Conservation (phyloP, 2,113 vertebrate species). For the Colius striatus region DNA sequence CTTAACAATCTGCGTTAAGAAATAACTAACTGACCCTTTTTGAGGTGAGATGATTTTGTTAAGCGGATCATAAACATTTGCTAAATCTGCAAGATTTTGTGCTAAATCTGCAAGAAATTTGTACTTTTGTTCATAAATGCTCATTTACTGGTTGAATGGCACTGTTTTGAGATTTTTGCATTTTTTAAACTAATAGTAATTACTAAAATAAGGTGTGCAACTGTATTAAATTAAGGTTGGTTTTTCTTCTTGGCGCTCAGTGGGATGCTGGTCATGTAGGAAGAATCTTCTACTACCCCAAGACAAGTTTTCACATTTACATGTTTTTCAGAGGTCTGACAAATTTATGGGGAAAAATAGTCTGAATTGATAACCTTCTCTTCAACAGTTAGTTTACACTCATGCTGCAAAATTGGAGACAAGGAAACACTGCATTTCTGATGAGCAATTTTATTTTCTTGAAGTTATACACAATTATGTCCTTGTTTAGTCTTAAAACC, state of each 20-base stretch:
- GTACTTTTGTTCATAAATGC: neutral
- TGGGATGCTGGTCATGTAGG: neutral
- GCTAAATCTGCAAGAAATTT: neutral
- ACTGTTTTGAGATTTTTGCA: neutral
- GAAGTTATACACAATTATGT: neutral
- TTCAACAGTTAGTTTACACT: neutral
- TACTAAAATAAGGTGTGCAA: constrained; percentile 1
- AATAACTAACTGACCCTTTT: neutral
- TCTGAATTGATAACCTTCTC: neutral
- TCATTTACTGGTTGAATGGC: neutral
- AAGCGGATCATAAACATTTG: neutral
- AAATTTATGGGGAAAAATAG: neutral
- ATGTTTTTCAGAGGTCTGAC: constrained; percentile 15
- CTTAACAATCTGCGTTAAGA: neutral
- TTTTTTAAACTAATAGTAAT: neutral
- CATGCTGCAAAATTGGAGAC: neutral
- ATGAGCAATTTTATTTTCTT: neutral
- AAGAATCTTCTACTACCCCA: neutral
- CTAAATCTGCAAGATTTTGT: neutral
- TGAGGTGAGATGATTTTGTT: neutral
- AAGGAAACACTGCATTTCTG: neutral
- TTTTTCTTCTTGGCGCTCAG: constrained; percentile 6
- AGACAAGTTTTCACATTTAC: constrained; percentile 15
- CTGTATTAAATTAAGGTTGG: constrained; percentile 9
- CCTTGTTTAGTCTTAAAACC: neutral